Evolutionary conservation across 1,140 invertebrate genomes (phyloP).

Genomic region (Holcopasites calliopsidis): DNA sequence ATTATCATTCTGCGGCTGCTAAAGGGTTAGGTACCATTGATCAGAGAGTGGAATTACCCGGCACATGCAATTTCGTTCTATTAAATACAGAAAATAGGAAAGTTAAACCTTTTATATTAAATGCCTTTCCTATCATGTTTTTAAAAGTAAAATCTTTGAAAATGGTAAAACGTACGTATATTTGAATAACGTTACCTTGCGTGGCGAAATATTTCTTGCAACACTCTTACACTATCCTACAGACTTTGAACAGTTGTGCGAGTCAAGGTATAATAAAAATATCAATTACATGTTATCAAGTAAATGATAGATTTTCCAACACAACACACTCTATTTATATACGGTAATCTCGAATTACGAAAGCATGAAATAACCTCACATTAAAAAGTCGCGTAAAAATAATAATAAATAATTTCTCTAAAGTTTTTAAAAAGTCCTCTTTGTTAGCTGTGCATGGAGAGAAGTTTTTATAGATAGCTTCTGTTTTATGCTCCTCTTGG

Average conservation of each 20-base stretch:
- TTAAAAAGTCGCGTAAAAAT: too few species aligned
- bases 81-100: background rate
- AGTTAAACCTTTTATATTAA: background rate
- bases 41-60: background rate
- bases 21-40: background rate
- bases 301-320: background rate
- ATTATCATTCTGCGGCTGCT: background rate
- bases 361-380: too few species aligned
- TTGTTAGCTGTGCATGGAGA: background rate
- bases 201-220: background rate
- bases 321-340: too few species aligned
- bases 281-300: background rate
- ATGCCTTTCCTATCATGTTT: background rate
- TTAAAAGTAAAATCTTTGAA: background rate
- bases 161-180: background rate
- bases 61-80: background rate
- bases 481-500: slow-evolving; percentile 8
- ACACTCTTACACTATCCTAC: background rate
- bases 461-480: background rate
- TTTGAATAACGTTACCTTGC: slow-evolving; percentile 14
- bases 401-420: background rate
- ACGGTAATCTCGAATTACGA: background rate
- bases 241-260: background rate
- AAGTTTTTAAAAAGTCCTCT: slow-evolving; percentile 13
- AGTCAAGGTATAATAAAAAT: background rate